Conservation (phyloP, 2,113 vertebrate species). For the Furnarius figulus region DNA sequence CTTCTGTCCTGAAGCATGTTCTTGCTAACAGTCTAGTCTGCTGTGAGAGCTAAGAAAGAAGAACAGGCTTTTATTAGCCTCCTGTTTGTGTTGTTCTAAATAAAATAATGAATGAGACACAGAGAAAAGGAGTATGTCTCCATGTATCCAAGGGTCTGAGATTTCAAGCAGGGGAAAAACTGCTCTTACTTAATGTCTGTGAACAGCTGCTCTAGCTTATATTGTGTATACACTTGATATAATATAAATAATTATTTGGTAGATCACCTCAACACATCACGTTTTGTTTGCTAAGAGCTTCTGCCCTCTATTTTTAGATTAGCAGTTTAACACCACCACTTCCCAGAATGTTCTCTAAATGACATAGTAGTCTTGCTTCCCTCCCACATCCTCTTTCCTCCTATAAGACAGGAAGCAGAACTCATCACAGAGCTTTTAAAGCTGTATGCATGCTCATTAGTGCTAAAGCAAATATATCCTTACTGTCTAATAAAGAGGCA, state of each 20-base stretch:
- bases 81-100: background rate
- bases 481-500: background rate
- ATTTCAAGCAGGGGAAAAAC: background rate
- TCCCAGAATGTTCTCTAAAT: background rate
- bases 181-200: background rate
- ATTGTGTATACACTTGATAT: background rate
- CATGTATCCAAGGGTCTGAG: background rate
- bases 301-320: background rate
- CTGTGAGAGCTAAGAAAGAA: background rate
- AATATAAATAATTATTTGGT: background rate
- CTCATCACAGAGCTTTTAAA: background rate
- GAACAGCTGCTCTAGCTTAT: background rate
- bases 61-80: background rate
- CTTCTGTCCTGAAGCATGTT: background rate
- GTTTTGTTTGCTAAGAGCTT: background rate
- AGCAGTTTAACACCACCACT: background rate
- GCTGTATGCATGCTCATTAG: background rate
- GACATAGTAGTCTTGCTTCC: background rate
- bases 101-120: background rate
- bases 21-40: background rate
- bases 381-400: background rate
- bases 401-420: background rate
- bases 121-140: background rate
- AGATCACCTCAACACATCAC: background rate
- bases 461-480: background rate